Evolutionary conservation across 1,140 invertebrate species (phyloP).

Genomic region (Bombus turneri): DNA sequence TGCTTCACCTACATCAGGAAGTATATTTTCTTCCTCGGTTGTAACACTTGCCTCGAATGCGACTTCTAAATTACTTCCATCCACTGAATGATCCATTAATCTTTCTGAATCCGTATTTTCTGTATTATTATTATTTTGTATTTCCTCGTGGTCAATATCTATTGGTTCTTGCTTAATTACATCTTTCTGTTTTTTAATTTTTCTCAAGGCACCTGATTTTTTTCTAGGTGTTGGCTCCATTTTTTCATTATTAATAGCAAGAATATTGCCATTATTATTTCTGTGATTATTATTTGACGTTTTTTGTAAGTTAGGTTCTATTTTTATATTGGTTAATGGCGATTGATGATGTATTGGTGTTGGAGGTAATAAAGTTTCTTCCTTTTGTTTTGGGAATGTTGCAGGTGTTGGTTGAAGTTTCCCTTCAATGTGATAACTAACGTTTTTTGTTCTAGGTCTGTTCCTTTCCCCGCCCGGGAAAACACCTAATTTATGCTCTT

Average conservation of each 20-base stretch:
- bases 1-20: slow-evolving; percentile 72
- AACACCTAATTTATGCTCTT: slow-evolving; percentile 78
- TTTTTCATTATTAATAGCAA: slow-evolving; percentile 66
- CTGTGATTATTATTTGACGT: slow-evolving; percentile 67
- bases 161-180: slow-evolving; percentile 72
- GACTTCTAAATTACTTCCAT: slow-evolving; percentile 76
- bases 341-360: slow-evolving; percentile 4
- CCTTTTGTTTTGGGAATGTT: slow-evolving; percentile 79
- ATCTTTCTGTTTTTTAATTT: slow-evolving; percentile 58
- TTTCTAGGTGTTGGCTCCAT: slow-evolving; percentile 50
- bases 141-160: slow-evolving; percentile 53
- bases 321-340: slow-evolving; percentile 74
- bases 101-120: slow-evolving; percentile 43
- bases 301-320: slow-evolving; percentile 69
- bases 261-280: slow-evolving; percentile 76
- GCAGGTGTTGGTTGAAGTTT: slow-evolving; percentile 79
- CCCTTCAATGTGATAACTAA: slow-evolving; percentile 85
- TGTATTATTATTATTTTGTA: slow-evolving; percentile 70
- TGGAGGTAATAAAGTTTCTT: slow-evolving; percentile 31
- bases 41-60: slow-evolving; percentile 77
- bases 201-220: slow-evolving; percentile 49
- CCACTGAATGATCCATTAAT: slow-evolving; percentile 68
- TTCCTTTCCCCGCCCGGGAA: slow-evolving; percentile 82
- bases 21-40: slow-evolving; percentile 73
- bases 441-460: slow-evolving; percentile 85